These are phyloP conservation scores for Panonychus citri DNA, from an alignment of 1,140 invertebrate species.

Conservation along the genomic window DNA sequence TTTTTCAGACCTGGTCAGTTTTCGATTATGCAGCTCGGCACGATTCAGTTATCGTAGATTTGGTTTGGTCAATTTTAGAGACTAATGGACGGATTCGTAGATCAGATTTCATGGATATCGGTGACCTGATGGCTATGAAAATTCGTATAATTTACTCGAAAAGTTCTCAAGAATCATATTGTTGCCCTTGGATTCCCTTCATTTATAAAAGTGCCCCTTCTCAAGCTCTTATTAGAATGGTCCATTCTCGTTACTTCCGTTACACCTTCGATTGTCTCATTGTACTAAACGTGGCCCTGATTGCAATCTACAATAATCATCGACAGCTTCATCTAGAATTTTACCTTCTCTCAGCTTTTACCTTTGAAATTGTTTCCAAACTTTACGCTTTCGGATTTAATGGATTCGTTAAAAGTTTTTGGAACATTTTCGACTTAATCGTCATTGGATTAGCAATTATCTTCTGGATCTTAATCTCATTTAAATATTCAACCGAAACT, in stretches of 20 bases:
- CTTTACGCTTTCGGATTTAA: constrained; percentile 25
- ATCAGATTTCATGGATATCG: constrained; percentile 25
- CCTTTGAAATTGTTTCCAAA: constrained; percentile 28
- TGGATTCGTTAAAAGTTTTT: constrained; percentile 25
- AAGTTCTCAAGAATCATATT: constrained; percentile 15
- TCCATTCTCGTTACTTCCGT: constrained; percentile 25
- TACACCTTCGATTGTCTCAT: constrained; percentile 29
- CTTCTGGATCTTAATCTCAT: neutral
- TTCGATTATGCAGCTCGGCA: neutral
- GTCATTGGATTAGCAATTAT: constrained; percentile 27
- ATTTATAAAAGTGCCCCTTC: constrained; percentile 23
- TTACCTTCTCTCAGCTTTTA: constrained; percentile 27
- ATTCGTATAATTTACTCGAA: constrained; percentile 12
- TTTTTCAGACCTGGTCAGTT: neutral
- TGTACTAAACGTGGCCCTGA: constrained; percentile 28
- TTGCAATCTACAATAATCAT: constrained; percentile 24
- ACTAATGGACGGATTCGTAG: constrained; percentile 21
- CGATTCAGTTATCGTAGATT: constrained; percentile 18
- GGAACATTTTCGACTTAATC: constrained; percentile 32
- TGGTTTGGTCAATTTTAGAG: constrained; percentile 26
- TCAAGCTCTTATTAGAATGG: constrained; percentile 18
- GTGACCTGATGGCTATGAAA: constrained; percentile 27
- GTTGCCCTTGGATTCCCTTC: constrained; percentile 18
- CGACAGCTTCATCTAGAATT: constrained; percentile 22
- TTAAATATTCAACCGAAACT: neutral